Evolutionary conservation across 1,140 invertebrate genomes (phyloP).

Genomic region (Melanaphis sacchari): DNA sequence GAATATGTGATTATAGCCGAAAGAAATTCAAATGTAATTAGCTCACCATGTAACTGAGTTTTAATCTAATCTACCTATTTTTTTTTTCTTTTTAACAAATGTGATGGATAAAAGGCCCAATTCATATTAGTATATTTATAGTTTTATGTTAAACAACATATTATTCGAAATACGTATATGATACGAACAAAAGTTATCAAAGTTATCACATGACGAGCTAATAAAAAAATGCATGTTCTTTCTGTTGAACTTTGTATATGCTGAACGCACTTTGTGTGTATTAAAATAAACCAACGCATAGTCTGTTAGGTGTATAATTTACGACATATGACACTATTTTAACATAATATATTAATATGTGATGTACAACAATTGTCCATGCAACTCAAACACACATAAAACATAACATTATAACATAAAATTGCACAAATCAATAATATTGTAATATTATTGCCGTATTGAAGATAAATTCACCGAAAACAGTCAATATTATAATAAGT

Average conservation of each 20-base stretch:
- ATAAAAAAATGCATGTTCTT: background rate
- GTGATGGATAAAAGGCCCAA: background rate
- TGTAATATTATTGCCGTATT: background rate
- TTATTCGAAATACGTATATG: too few relatives aligned
- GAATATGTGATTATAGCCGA: background rate
- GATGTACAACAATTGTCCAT: background rate
- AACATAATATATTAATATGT: too few relatives aligned
- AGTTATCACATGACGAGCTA: background rate
- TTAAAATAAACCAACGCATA: background rate
- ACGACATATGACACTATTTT: background rate
- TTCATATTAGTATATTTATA: background rate
- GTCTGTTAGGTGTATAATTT: background rate
- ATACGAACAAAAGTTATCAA: background rate
- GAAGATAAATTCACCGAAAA: background rate
- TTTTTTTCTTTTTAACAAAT: background rate
- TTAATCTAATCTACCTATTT: background rate
- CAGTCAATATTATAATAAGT: background rate
- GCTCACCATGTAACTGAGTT: background rate
- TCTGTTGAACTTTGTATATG: background rate
- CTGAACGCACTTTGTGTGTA: background rate
- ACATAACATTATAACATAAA: background rate
- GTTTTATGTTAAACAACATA: background rate
- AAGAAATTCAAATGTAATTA: background rate
- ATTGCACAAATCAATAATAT: background rate
- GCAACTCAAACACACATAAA: slow-evolving; percentile 18